phyloP scores from a whole-genome alignment of 2,797 vertebrate genomes.

The Gallirallus australis region DNA sequence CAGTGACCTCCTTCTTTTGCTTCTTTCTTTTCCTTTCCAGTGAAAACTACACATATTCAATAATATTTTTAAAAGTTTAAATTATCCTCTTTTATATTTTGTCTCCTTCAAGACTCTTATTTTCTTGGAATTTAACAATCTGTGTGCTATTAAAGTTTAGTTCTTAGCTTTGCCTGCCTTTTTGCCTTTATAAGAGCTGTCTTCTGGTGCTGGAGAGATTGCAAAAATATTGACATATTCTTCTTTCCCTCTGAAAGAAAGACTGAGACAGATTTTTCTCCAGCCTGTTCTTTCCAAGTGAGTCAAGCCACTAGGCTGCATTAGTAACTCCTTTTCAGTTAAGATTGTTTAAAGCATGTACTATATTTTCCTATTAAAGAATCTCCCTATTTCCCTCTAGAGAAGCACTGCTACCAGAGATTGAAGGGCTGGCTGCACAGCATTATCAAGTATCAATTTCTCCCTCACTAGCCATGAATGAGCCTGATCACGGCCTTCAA shows the following conservation, averaged over 20 bases:
- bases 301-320: conserved; percentile 26
- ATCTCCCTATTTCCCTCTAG: neutral
- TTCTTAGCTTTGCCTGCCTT: neutral
- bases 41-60: neutral
- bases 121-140: neutral
- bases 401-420: neutral
- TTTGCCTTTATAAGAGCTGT: neutral
- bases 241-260: conserved; percentile 24
- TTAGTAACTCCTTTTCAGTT: conserved; percentile 40
- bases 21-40: neutral
- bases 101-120: neutral
- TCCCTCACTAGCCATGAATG: neutral
- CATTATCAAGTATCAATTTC: neutral
- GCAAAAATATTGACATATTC: neutral
- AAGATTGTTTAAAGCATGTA: conserved; percentile 56
- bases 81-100: neutral
- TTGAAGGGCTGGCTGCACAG: neutral
- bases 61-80: neutral
- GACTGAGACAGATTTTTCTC: conserved; percentile 24
- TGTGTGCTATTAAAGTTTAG: neutral
- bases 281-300: conserved; percentile 22
- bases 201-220: neutral
- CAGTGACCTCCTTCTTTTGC: neutral
- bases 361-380: neutral
- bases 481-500: neutral